A percentile compares a stretch with the other conserved stretches of the same genome.
Evolutionary conservation across 2,888 invertebrate species (phyloP).

Genomic region (Cantharis nigra): DNA sequence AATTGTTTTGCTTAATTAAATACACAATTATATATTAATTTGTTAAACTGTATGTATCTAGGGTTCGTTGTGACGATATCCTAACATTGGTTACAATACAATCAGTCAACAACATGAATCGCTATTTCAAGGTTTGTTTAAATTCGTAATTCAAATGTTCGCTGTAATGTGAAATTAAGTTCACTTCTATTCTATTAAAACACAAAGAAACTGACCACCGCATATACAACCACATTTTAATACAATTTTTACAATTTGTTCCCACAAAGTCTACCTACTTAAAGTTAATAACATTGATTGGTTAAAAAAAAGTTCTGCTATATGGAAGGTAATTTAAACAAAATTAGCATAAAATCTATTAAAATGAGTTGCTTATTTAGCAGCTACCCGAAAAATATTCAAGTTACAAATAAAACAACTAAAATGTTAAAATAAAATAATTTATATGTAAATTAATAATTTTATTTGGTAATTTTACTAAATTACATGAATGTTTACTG

Average conservation of each 20-base stretch:
- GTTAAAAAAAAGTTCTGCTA: background rate
- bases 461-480: no score
- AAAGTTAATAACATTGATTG: background rate
- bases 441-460: no score
- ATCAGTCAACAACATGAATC: conserved; percentile 1
- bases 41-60: background rate
- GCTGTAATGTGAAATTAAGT: conserved; percentile 3
- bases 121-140: background rate
- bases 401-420: background rate
- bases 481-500: no score
- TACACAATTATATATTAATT: background rate
- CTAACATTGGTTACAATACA: background rate
- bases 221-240: background rate
- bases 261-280: background rate
- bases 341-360: background rate
- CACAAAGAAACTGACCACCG: background rate
- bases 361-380: background rate
- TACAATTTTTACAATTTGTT: background rate
- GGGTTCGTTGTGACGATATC: background rate
- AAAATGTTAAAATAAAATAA: background rate
- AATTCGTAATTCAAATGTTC: conserved; percentile 1
- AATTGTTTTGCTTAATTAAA: background rate
- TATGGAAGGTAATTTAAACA: background rate
- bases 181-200: background rate
- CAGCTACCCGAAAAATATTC: background rate